Base-by-base conservation (phyloP, 2,888 invertebrate species). In the Coecobrya sp. region DNA sequence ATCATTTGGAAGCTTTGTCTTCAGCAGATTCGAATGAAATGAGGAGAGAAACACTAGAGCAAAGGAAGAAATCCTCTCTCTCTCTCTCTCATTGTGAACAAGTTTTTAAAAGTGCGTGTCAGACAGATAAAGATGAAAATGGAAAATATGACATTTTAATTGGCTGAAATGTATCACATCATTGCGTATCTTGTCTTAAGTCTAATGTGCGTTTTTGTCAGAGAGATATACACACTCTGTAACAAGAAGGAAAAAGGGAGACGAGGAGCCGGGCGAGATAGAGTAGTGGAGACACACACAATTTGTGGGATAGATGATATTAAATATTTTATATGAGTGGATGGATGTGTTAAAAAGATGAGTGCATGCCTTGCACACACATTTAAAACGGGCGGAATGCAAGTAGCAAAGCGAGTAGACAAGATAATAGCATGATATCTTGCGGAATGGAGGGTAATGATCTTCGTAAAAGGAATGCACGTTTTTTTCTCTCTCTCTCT, bases 111-210 rank as follows among this genome's bases (percentile, higher is more conserved):
- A 82, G 89, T 89, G 89, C 82, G 89, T 89, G 82, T 84, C 82
- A 73, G 16, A 59, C 7, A 22, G 68, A 84, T 68, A 55, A 70
- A 55, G 87, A 62, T 84, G 85, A 76, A 42, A 91, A 79, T 91
- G 91, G 86, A 86, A 86, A 79, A 81, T 68, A 81, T 91, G 91
- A 91, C 91, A 91, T 86, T 91, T 91, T 91, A 91, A 91, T 91
- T 91, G 86, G 86, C 36, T 86, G 42, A 81, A 91, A 79, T 91
- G 91, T 68, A 91, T 81, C 91, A 91, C 79, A 81, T 89, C 81
- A 68, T 79, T 86, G 36, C 59, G 19, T 73, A 79, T 89, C 65
- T 62, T 81, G 49, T 59, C 62, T 70, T 5, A 49, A 62, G 82
- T 30, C 59, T 62, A 36, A 59, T 42, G 62, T 62, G 59, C 59